phyloP scores from a whole-genome alignment of 92 coral and sea anemone species.

The Ricordea florida region DNA sequence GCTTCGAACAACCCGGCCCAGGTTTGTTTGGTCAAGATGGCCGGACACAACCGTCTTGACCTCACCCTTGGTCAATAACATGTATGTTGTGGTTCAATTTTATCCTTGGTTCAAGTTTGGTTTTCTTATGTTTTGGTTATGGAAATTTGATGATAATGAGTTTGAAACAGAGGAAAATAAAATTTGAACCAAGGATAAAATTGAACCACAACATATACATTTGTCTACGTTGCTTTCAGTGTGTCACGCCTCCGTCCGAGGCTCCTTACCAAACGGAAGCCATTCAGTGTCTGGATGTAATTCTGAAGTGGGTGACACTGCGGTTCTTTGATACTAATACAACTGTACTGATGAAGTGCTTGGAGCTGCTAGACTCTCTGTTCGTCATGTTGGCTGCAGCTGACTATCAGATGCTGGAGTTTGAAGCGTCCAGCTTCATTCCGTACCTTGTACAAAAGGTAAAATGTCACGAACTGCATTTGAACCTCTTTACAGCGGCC shows the following conservation, averaged over 20 bases:
- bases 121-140: too few species aligned
- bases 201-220: too few species aligned
- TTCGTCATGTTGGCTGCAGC: constrained; percentile 82
- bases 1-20: too few species aligned
- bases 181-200: too few species aligned
- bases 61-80: too few species aligned
- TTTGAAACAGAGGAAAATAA: too few species aligned
- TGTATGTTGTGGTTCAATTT: too few species aligned
- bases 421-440: constrained; percentile 92
- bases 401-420: constrained; percentile 88
- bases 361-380: constrained; percentile 87
- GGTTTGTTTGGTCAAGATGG: too few species aligned
- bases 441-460: constrained; percentile 96
- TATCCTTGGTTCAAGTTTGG: too few species aligned
- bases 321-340: constrained; percentile 98
- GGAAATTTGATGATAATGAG: too few species aligned
- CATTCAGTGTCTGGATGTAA: constrained; percentile 79
- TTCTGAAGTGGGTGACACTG: constrained; percentile 90
- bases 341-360: constrained; percentile 90
- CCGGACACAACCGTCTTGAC: too few species aligned
- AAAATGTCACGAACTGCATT: background rate
- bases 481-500: background rate
- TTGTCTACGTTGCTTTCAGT: constrained; percentile 34
- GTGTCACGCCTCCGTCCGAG: constrained; percentile 57
- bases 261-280: constrained; percentile 83